A percentile compares a stretch with the other conserved stretches of the same genome.
Conservation (phyloP, 2,797 vertebrate genomes). For the Kryptolebias ocellatus region DNA sequence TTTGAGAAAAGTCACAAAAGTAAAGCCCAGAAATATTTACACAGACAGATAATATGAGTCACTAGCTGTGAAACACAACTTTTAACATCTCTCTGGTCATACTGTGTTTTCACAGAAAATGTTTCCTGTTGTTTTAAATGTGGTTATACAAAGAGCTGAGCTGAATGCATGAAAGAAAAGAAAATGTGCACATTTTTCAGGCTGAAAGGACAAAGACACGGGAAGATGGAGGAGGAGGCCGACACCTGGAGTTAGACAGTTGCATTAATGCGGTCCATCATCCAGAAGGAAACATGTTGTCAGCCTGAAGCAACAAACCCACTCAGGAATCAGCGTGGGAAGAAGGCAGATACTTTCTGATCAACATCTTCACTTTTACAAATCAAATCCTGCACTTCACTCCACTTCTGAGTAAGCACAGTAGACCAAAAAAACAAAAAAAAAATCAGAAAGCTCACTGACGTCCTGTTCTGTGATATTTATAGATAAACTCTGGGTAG, state of each 20-base stretch:
- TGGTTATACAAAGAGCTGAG: neutral
- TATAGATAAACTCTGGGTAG: constrained; percentile 39
- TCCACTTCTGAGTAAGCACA: neutral
- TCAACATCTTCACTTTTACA: constrained; percentile 28
- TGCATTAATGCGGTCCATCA: constrained; percentile 64
- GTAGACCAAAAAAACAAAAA: constrained; percentile 2
- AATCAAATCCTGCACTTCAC: neutral
- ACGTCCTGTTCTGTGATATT: constrained; percentile 8
- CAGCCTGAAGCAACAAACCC: constrained; percentile 58
- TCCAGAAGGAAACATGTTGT: constrained; percentile 76
- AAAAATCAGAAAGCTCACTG: neutral
- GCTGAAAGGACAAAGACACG: neutral
- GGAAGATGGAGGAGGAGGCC: constrained; percentile 5
- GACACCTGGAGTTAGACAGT: constrained; percentile 49
- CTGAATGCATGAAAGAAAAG: neutral
- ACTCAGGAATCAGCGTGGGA: constrained; percentile 76
- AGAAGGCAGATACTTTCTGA: constrained; percentile 20
- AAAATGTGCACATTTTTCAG: neutral
- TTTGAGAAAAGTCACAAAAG: too few relatives aligned
- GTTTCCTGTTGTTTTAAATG: neutral
- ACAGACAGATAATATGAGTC: too few relatives aligned
- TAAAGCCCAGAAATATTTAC: too few relatives aligned
- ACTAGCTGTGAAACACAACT: neutral
- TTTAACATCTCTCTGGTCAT: too few relatives aligned
- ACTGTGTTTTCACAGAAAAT: neutral